Evolutionary conservation across 2,888 invertebrate genomes (phyloP).

Genomic region (Teleiodes luculella): DNA sequence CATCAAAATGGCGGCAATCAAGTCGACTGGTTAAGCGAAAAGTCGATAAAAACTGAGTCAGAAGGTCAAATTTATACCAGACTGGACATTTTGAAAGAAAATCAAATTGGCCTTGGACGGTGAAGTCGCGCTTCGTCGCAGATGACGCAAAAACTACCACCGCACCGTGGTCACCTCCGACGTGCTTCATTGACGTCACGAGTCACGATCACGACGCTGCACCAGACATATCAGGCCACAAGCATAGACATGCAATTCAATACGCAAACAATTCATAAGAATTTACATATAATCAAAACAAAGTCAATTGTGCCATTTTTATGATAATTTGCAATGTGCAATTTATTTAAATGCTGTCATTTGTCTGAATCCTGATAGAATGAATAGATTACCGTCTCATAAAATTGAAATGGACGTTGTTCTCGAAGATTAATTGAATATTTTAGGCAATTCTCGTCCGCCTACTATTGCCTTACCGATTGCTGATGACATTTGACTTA

Average conservation of each 20-base stretch:
- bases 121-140: slow-evolving; percentile 56
- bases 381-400: slow-evolving; percentile 17
- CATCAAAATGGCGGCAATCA: slow-evolving; percentile 16
- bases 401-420: slow-evolving; percentile 16
- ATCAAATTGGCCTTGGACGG: slow-evolving; percentile 56
- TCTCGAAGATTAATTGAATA: slow-evolving; percentile 18
- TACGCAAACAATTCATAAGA: slow-evolving; percentile 7
- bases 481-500: slow-evolving; percentile 14
- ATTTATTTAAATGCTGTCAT: slow-evolving; percentile 15
- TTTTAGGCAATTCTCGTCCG: slow-evolving; percentile 13
- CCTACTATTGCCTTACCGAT: not conserved
- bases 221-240: slow-evolving; percentile 8
- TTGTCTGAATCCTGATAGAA: slow-evolving; percentile 15
- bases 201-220: slow-evolving; percentile 14
- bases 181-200: slow-evolving; percentile 43
- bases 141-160: slow-evolving; percentile 54
- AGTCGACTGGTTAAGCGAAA: slow-evolving; percentile 8
- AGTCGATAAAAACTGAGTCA: slow-evolving; percentile 48
- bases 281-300: slow-evolving; percentile 19
- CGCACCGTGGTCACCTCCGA: slow-evolving; percentile 46
- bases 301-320: slow-evolving; percentile 14
- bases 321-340: slow-evolving; percentile 16
- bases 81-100: slow-evolving; percentile 50
- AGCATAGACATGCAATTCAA: slow-evolving; percentile 10
- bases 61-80: slow-evolving; percentile 50